Base-by-base conservation (phyloP, 23 tunicate genomes). In the Trididemnum miniatum region DNA sequence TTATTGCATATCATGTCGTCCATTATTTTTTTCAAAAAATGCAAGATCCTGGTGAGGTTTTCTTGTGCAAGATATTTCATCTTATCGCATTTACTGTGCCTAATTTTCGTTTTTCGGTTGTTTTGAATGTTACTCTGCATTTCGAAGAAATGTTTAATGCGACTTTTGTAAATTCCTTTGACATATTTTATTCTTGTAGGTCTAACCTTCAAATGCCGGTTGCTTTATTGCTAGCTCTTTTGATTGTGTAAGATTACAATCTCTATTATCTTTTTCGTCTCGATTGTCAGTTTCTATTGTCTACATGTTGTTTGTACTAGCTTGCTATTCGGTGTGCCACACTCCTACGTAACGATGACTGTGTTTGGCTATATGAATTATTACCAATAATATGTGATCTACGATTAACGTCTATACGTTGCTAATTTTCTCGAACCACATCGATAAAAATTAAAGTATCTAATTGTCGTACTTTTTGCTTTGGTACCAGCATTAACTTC, bases 361-460 rank as follows among this genome's bases (percentile, higher is more conserved):
- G 15, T 62, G 23, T n/a, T 49, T 49, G 15, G 26, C 4, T 12
- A 26, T n/a, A 62, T 24, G n/a, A 62, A 62, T 62, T 12, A 62
- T 62, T 62, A 62, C 26, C 23, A 62, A 62, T 62, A 62, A 62
- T 62, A 62, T 62, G 67, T n/a, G n/a, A n/a, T n/a, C n/a, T n/a
- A n/a, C n/a, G n/a, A n/a, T n/a, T n/a, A n/a, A n/a, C n/a, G n/a
- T n/a, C n/a, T n/a, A n/a, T n/a, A n/a, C n/a, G n/a, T n/a, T n/a
- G n/a, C n/a, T n/a, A n/a, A n/a, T n/a, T n/a, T n/a, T n/a, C n/a
- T n/a, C n/a, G n/a, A n/a, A n/a, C n/a, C n/a, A n/a, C n/a, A n/a
- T n/a, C n/a, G n/a, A n/a, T n/a, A n/a, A n/a, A n/a, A n/a, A n/a
- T n/a, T n/a, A n/a, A n/a, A n/a, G n/a, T n/a, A n/a, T n/a, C n/a